Conservation (phyloP, 2,797 vertebrate species). For the Pangasius krempfi region DNA sequence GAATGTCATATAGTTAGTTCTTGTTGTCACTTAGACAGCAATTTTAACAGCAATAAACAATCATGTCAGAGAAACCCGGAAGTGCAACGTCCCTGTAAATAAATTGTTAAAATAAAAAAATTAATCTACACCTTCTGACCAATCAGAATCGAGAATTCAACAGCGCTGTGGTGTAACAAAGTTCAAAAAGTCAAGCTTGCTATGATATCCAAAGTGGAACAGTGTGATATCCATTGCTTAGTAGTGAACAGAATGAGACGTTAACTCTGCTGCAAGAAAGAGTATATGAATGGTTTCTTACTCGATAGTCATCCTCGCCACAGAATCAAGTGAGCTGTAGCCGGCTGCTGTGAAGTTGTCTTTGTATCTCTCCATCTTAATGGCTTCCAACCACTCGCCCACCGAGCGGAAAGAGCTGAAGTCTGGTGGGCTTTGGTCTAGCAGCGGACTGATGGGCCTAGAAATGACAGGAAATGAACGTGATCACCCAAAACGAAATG, state of each 20-base stretch:
- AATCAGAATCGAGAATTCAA: not conserved
- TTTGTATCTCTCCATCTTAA: conserved; percentile 99
- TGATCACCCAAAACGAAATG: conserved; percentile 4
- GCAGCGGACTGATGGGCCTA: conserved; percentile 96
- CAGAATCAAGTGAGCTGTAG: conserved; percentile 95
- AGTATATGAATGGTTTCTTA: conserved; percentile 72
- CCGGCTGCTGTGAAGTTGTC: conserved; percentile 98
- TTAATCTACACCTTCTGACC: not conserved
- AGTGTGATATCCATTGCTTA: not conserved
- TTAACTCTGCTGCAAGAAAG: not conserved
- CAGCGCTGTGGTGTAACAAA: not conserved
- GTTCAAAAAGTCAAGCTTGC: not conserved
- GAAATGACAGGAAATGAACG: conserved; percentile 43
- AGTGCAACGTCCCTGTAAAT: not conserved
- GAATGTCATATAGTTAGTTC: not conserved
- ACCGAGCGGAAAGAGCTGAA: conserved; percentile 95
- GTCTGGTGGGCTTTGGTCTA: conserved; percentile 96
- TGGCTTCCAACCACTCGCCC: conserved; percentile 98
- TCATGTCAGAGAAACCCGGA: not conserved
- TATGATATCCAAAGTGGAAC: not conserved
- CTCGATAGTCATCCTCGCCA: conserved; percentile 99
- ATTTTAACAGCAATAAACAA: not conserved
- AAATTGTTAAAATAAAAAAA: not conserved
- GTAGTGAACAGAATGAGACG: not conserved
- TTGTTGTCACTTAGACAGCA: not conserved